Base-by-base conservation (phyloP, 2,797 vertebrate genomes). In the Tokudaia tokunoshimensis region DNA sequence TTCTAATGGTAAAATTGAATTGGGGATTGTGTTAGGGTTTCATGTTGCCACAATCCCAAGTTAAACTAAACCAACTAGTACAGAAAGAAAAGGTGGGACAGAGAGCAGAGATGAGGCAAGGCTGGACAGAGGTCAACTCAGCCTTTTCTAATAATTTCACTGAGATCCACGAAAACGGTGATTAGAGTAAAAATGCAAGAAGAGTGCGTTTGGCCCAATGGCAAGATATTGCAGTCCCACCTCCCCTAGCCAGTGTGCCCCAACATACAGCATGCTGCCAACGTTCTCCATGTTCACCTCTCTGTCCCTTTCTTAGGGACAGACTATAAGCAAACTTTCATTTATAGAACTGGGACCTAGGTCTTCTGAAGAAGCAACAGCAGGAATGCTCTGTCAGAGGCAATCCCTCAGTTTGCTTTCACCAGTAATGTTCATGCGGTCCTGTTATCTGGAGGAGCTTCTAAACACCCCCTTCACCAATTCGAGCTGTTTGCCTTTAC, bases 1-100 rank as follows among this genome's bases (percentile, higher is more conserved):
- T 92, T 59, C 44, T 91, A 37, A 79, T 92, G 52, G 57, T 84
- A 47, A 94, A 81, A 59, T 57, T 67, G 87, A 91, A 72, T 78
- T 85, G 19, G 74, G 84, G 47, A 74, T 72, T 78, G 22, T 65
- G 12, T 86, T 78, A 72, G 55, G 14, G 55, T 12, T 89, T 94
- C 61, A 41, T 78, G 37, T n/a, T 92, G 75, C 70, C 44, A 79
- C 47, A 67, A 11, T 17, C 3, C 83, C 47, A 52, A 52, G 83
- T 86, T 70, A 52, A 86, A 24, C 31, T n/a, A 67, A 67, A n/a
- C 63, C 31, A n/a, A 20, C 12, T 9, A 67, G 44, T 52, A 14
- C 26, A 50, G 31, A 67, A 67, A 50, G 6, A n/a, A 44, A 93
- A 81, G 75, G 19, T 47, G 34, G 10, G 24, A 55, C 41, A 75